Evolutionary conservation across 2,113 vertebrate species (phyloP).

Genomic region (Solea senegalensis): DNA sequence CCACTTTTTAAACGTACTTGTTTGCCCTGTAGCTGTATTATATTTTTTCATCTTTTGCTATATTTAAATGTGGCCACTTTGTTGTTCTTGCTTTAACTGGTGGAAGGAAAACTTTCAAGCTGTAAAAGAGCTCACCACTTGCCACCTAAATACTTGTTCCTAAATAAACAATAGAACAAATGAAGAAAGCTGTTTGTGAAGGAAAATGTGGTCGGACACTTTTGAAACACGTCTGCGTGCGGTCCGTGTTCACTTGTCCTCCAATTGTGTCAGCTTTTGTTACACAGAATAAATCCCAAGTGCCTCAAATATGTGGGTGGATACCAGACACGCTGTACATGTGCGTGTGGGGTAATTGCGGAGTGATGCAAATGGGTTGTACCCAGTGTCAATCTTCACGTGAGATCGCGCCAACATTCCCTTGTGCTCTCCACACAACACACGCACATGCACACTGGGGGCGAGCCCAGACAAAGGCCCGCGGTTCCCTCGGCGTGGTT

Average conservation of each 20-base stretch:
- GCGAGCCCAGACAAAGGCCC: conserved; percentile 24
- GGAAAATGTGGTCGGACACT: no score
- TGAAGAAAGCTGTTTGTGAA: no score
- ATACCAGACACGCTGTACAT: neutral
- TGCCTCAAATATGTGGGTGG: neutral
- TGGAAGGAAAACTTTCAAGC: no score
- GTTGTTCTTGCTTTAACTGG: no score
- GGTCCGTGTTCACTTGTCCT: neutral
- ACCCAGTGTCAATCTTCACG: conserved; percentile 8
- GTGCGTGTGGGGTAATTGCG: neutral
- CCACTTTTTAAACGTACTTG: no score
- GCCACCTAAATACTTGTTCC: no score
- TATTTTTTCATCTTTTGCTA: no score
- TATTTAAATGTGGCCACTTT: no score
- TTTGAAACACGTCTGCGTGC: no score
- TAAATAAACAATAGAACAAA: no score
- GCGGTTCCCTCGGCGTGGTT: neutral
- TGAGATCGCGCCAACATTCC: conserved; percentile 2
- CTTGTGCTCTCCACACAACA: neutral
- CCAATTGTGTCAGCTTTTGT: neutral
- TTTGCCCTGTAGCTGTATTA: no score
- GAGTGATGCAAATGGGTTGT: conserved; percentile 2
- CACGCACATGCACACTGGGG: neutral
- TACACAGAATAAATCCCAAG: neutral
- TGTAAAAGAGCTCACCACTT: no score